Conservation (phyloP, 2,797 vertebrate genomes). For the Peromyscus nudipes region DNA sequence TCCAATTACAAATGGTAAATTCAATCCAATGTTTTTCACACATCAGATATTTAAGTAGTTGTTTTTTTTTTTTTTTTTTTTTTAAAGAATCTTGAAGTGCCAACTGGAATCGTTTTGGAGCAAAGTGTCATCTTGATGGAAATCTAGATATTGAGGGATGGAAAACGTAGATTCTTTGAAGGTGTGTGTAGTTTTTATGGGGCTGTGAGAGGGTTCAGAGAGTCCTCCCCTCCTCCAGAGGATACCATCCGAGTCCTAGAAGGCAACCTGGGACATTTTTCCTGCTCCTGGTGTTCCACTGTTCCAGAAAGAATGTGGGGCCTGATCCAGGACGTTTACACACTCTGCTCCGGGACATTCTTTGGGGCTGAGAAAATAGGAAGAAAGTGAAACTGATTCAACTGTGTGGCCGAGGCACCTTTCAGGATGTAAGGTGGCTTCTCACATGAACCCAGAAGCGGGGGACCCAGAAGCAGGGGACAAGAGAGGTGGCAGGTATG, state of each 20-base stretch:
- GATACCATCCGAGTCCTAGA: neutral
- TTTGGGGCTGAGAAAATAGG: neutral
- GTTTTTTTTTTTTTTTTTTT: conserved; percentile 7
- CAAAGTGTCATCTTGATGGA: conserved; percentile 23
- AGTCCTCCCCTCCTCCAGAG: neutral
- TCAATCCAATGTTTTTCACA: conserved; percentile 23
- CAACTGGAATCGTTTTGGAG: conserved; percentile 54
- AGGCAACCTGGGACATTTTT: neutral
- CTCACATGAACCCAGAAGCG: neutral
- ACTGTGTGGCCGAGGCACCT: neutral
- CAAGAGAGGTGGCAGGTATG: no score
- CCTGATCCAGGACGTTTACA: neutral
- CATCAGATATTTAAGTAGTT: neutral
- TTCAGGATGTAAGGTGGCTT: neutral
- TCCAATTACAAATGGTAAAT: conserved; percentile 62
- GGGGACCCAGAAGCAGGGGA: neutral
- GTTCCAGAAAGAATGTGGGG: neutral
- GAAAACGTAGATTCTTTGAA: neutral
- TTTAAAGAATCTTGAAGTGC: neutral
- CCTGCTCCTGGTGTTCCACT: neutral
- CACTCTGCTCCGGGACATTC: neutral
- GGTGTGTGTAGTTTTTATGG: neutral
- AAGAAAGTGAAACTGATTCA: neutral
- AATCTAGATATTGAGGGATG: conserved; percentile 53
- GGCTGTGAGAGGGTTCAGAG: neutral